Conservation (phyloP, 2,888 invertebrate species). For the Leucozona laternaria region DNA sequence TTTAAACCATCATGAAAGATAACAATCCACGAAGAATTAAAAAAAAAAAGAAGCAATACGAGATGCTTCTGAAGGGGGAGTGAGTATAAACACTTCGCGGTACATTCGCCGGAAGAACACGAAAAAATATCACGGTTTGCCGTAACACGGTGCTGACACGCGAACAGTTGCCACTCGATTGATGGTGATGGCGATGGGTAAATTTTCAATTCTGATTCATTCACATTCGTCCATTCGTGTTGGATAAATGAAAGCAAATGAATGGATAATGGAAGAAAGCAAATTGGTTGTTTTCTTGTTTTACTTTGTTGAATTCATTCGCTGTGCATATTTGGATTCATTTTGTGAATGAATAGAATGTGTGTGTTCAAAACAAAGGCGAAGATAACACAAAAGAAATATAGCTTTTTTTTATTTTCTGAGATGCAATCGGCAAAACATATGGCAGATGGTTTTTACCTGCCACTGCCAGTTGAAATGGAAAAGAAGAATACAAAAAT, state of each 20-base stretch:
- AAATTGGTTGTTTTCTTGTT: constrained; percentile 5
- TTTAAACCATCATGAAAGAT: constrained; percentile 6
- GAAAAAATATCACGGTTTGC: constrained; percentile 58
- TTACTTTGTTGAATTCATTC: constrained; percentile 37
- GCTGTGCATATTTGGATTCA: constrained; percentile 1
- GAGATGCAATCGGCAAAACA: not conserved
- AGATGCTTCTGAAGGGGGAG: constrained; percentile 4
- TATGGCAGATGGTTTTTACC: not conserved
- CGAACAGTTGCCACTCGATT: constrained; percentile 78
- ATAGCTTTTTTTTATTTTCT: not conserved
- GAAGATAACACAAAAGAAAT: constrained; percentile 38
- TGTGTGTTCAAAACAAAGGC: constrained; percentile 70
- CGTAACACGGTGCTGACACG: constrained; percentile 76
- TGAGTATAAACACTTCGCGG: constrained; percentile 49
- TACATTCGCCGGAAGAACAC: constrained; percentile 62
- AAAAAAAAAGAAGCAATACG: not conserved
- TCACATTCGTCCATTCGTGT: constrained; percentile 20
- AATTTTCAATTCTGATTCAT: constrained; percentile 47
- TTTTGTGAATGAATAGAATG: constrained; percentile 53
- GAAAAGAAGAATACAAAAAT: not conserved
- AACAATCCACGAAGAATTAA: not conserved
- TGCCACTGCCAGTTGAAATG: not conserved
- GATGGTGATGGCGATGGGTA: constrained; percentile 38
- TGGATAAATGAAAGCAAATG: constrained; percentile 33
- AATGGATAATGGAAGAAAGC: constrained; percentile 4